Conservation (phyloP, 2,797 vertebrate species). For the Furcifer pardalis region DNA sequence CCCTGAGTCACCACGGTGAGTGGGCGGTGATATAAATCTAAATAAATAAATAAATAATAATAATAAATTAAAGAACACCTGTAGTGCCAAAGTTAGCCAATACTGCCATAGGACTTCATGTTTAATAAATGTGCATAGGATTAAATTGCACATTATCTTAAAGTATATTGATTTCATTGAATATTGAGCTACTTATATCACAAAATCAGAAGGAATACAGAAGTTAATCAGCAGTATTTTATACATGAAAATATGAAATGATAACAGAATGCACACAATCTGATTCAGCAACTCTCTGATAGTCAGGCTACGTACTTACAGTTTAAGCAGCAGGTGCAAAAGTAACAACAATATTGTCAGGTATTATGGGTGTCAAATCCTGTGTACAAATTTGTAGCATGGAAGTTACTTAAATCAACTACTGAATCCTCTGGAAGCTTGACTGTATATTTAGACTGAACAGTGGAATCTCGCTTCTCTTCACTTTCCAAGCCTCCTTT, state of each 20-base stretch:
- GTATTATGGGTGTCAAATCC: background rate
- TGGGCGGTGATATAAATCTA: no score
- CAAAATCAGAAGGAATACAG: background rate
- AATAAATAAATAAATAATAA: no score
- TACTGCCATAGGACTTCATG: background rate
- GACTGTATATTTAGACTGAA: background rate
- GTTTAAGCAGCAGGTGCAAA: slow-evolving; percentile 4
- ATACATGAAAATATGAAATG: background rate
- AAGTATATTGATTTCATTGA: background rate
- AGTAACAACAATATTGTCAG: background rate
- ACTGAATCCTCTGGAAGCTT: slow-evolving; percentile 29
- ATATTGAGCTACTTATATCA: slow-evolving; percentile 1
- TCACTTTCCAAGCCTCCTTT: slow-evolving; percentile 23
- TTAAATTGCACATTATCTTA: background rate
- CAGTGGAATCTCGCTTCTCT: background rate
- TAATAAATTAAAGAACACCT: no score
- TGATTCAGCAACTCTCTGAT: background rate
- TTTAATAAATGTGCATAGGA: background rate
- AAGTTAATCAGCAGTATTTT: background rate
- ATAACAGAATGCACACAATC: slow-evolving; percentile 10
- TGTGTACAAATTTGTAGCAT: background rate
- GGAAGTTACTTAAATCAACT: background rate
- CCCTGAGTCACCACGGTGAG: no score
- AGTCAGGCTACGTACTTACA: slow-evolving; percentile 40
- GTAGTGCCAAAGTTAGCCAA: no score